Percentiles rank a stretch among this genome's conserved stretches.
Conservation (phyloP, 2,113 vertebrate genomes). For the Oreochromis tanganicae region DNA sequence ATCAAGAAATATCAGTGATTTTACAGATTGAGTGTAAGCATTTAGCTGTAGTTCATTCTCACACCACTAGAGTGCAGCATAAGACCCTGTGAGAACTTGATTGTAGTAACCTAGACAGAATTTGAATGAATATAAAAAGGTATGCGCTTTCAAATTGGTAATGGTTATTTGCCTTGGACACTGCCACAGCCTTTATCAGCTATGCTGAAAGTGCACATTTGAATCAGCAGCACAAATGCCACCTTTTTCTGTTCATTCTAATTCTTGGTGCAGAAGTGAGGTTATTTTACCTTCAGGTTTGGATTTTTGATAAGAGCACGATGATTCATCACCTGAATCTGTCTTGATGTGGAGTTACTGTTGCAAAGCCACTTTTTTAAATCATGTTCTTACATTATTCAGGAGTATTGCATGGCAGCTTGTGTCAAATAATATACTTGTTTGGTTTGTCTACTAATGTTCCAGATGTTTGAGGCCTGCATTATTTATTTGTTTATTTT, state of each 20-base stretch:
- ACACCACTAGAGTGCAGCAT: slow-evolving; percentile 55
- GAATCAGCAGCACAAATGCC: not conserved
- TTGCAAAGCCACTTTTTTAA: not conserved
- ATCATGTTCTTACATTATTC: not conserved
- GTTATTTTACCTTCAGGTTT: not conserved
- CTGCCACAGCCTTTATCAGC: not conserved
- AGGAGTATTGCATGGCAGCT: not conserved
- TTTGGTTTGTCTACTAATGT: not conserved
- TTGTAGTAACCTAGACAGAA: not conserved
- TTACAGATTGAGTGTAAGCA: not conserved
- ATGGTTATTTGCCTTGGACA: slow-evolving; percentile 31
- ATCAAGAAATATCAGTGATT: not conserved
- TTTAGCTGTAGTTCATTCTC: slow-evolving; percentile 23
- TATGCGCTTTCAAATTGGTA: not conserved
- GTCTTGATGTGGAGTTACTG: slow-evolving; percentile 4
- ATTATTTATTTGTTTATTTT: not conserved
- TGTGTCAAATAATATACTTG: not conserved
- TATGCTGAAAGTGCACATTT: not conserved
- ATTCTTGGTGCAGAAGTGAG: not conserved
- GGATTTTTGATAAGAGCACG: not conserved
- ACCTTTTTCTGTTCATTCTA: slow-evolving; percentile 10
- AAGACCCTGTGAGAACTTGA: not conserved
- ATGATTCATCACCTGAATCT: not conserved
- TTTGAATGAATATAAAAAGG: slow-evolving; percentile 14
- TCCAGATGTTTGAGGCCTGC: not conserved